phyloP scores from a whole-genome alignment of 2,797 vertebrate species.

The Anabas testudineus region DNA sequence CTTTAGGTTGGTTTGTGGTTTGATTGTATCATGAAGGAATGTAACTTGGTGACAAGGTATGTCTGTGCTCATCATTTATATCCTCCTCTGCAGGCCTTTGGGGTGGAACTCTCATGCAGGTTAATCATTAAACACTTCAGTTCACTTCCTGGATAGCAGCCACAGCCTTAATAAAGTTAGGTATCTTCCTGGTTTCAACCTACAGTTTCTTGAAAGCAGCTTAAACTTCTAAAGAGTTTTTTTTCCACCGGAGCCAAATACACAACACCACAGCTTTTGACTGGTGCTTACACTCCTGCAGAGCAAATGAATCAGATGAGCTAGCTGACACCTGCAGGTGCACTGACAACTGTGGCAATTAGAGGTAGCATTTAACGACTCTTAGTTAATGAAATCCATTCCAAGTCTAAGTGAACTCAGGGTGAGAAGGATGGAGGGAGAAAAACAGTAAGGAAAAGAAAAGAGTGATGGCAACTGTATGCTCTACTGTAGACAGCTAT shows the following conservation, averaged over 20 bases:
- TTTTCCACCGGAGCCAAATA: conserved; percentile 50
- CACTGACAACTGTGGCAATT: conserved; percentile 92
- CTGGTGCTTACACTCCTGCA: conserved; percentile 40
- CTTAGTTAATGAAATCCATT: conserved; percentile 95
- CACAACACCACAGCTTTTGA: conserved; percentile 19
- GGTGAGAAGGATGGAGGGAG: conserved; percentile 49
- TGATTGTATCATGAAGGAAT: conserved; percentile 60
- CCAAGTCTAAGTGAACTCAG: conserved; percentile 89
- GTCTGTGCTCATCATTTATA: conserved; percentile 62
- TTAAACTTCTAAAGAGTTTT: conserved; percentile 40
- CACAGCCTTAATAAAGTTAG: conserved; percentile 47
- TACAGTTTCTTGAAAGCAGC: conserved; percentile 42
- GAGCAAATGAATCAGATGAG: conserved; percentile 71
- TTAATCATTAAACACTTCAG: conserved; percentile 55
- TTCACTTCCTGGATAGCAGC: conserved; percentile 47
- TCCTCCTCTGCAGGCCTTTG: conserved; percentile 62
- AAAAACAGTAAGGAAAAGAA: conserved; percentile 22
- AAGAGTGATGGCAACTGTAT: conserved; percentile 47
- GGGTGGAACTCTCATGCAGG: conserved; percentile 49
- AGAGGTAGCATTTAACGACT: conserved; percentile 97
- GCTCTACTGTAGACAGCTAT: conserved; percentile 40
- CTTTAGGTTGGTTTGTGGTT: conserved; percentile 37
- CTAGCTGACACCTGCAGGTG: conserved; percentile 92
- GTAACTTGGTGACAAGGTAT: conserved; percentile 60
- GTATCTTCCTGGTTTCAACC: conserved; percentile 46